These are phyloP conservation scores for Salmo trutta DNA, from an alignment of 2,797 vertebrate species.

Conservation along the genomic window DNA sequence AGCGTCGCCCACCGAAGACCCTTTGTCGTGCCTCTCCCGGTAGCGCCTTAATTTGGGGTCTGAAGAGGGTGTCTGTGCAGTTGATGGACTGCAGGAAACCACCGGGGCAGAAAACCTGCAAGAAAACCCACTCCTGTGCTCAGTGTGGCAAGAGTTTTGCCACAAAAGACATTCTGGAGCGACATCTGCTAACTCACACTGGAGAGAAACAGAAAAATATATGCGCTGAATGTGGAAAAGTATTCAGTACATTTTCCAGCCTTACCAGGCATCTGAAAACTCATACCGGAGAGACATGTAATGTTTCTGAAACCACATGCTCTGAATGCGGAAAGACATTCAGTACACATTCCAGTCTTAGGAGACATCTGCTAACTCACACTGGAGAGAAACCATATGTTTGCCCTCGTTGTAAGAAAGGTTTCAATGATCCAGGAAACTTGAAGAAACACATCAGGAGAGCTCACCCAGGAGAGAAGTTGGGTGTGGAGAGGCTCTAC, in stretches of 20 bases:
- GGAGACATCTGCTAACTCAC: neutral
- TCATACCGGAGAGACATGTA: neutral
- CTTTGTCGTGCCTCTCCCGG: neutral
- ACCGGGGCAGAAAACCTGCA: no score
- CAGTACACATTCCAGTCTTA: neutral
- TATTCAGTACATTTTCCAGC: neutral
- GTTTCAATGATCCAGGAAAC: neutral
- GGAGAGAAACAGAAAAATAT: no score
- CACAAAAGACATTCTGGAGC: no score
- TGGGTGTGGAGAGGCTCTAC: no score
- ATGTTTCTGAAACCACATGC: neutral
- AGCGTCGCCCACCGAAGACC: neutral
- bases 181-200: no score
- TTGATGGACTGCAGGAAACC: no score
- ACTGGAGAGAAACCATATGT: neutral
- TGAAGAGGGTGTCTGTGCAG: no score
- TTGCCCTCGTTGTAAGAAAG: neutral
- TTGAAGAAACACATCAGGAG: neutral
- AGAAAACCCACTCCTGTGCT: no score
- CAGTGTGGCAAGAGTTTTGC: no score
- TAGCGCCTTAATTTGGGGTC: neutral
- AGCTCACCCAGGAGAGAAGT: neutral
- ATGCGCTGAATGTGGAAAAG: neutral
- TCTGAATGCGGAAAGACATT: neutral
- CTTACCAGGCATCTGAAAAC: conserved; percentile 3